Evolutionary conservation across 2,113 vertebrate genomes (phyloP).

Genomic region (Pithys albifrons): DNA sequence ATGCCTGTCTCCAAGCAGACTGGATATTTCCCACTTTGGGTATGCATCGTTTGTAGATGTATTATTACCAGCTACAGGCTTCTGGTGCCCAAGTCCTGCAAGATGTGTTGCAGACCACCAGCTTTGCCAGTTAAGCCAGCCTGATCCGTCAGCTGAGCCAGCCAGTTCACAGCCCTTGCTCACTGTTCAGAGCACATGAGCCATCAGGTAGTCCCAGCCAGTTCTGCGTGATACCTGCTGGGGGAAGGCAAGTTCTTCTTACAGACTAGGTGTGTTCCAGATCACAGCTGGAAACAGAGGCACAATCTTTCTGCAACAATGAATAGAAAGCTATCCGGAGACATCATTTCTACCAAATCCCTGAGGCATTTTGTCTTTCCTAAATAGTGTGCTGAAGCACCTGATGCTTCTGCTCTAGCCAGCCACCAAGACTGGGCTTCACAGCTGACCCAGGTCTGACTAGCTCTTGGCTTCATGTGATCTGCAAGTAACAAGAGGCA

Average conservation of each 20-base stretch:
- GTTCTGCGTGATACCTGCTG: background rate
- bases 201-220: background rate
- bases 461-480: background rate
- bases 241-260: background rate
- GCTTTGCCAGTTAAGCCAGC: background rate
- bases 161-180: background rate
- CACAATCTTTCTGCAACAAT: background rate
- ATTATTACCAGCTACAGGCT: background rate
- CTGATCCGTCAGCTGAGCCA: background rate
- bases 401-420: background rate
- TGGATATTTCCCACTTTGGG: background rate
- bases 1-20: background rate
- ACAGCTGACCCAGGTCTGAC: background rate
- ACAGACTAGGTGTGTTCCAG: background rate
- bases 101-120: background rate
- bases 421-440: background rate
- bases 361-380: background rate
- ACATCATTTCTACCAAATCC: background rate
- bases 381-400: background rate
- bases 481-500: background rate
- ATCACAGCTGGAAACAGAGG: background rate
- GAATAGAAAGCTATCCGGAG: background rate
- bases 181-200: rapidly evolving
- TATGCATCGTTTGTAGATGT: background rate
- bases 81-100: background rate